A percentile compares a stretch with the other conserved stretches of the same genome.
Evolutionary conservation across 2,888 invertebrate genomes (phyloP).

Genomic region (Ypsolopha sequella): DNA sequence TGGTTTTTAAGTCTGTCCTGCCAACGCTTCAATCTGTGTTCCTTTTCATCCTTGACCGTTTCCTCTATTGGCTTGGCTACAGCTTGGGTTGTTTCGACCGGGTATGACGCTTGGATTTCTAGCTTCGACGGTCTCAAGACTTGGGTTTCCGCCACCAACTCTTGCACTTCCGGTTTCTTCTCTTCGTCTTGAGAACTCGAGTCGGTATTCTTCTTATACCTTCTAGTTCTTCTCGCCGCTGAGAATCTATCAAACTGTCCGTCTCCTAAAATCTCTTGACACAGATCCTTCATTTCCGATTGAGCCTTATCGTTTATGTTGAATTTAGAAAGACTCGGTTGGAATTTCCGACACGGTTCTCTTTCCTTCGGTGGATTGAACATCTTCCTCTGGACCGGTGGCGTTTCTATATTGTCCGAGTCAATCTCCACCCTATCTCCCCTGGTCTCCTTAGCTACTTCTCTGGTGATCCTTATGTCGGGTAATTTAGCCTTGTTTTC

Average conservation of each 20-base stretch:
- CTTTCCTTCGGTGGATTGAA: conserved; percentile 75
- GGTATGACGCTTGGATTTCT: conserved; percentile 64
- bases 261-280: conserved; percentile 73
- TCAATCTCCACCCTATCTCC: conserved; percentile 85
- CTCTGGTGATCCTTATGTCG: conserved; percentile 48
- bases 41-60: conserved; percentile 63
- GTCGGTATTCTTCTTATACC: conserved; percentile 79
- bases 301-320: conserved; percentile 33
- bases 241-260: conserved; percentile 90
- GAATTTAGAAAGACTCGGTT: conserved; percentile 30
- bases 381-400: conserved; percentile 81
- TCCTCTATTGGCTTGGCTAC: conserved; percentile 46
- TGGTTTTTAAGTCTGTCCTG: conserved; percentile 76
- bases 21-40: conserved; percentile 75
- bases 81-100: conserved; percentile 45
- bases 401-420: conserved; percentile 92
- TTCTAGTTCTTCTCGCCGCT: conserved; percentile 82
- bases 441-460: conserved; percentile 21
- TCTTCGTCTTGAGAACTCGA: conserved; percentile 71
- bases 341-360: conserved; percentile 70
- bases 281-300: conserved; percentile 52
- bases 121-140: conserved; percentile 60
- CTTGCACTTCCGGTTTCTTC: conserved; percentile 52
- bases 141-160: conserved; percentile 67
- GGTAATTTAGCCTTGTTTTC: conserved; percentile 72